Evolutionary conservation across 2,888 invertebrate species (phyloP).

Genomic region (Dryococelus australis): DNA sequence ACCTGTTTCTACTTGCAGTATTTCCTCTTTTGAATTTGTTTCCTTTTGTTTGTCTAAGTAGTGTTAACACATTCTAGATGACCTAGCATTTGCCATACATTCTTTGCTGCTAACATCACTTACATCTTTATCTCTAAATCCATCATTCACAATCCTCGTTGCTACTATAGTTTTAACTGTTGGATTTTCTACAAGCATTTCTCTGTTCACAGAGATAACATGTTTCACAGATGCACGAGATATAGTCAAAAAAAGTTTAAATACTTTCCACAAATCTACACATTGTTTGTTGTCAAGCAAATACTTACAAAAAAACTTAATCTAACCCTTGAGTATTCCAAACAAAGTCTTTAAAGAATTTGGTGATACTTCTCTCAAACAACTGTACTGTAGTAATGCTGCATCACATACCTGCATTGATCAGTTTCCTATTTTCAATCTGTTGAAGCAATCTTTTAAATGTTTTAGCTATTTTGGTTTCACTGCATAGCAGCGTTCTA

Average conservation of each 20-base stretch:
- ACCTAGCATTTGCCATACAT: background rate
- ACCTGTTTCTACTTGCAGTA: too few species aligned
- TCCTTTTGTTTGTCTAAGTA: too few species aligned
- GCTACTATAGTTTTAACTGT: conserved; percentile 20
- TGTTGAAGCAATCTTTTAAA: conserved; percentile 26
- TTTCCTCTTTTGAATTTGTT: too few species aligned
- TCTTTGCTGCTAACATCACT: conserved; percentile 23
- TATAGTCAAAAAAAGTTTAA: background rate
- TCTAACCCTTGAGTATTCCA: conserved; percentile 23
- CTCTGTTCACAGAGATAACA: conserved; percentile 4
- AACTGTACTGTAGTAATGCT: conserved; percentile 18
- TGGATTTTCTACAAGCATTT: conserved; percentile 16
- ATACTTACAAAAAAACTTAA: conserved; percentile 3
- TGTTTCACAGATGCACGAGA: background rate
- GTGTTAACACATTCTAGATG: background rate
- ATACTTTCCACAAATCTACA: conserved; percentile 1
- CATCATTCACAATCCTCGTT: conserved; percentile 26
- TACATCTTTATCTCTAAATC: conserved; percentile 20
- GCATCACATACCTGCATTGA: background rate
- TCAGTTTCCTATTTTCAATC: conserved; percentile 5
- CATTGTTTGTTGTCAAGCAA: background rate
- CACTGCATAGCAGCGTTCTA: background rate
- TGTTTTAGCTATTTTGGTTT: background rate
- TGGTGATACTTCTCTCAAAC: conserved; percentile 21
- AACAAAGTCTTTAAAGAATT: background rate